Base-by-base conservation (phyloP, 2,113 vertebrate species). In the Platysternon megacephalum region DNA sequence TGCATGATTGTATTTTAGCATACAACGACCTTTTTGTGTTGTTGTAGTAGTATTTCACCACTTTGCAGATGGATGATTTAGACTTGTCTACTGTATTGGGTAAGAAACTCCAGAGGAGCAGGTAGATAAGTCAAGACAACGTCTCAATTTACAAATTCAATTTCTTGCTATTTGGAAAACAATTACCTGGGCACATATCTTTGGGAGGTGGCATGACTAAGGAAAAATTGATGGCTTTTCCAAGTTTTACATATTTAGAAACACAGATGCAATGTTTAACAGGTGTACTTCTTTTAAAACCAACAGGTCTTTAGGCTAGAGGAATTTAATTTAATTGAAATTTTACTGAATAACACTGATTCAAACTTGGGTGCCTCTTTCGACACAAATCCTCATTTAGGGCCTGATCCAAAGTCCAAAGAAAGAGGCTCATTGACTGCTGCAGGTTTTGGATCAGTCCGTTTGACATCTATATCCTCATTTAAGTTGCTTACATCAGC, bases 1-100 rank as follows among this genome's bases (percentile, higher is more conserved):
- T 96, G 95, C 88, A 96, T 95, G 96, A 96, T 94, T 96, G 95
- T 96, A 97, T 96, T 95, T 95, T 95, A 91, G 87, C 89, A 85
- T 32, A 49, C 84, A 96, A 95, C 28, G 91, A 93, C 4, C 16
- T 93, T 89, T 55, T 53, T 81, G 28, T 39, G 13, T 1, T 22
- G 4, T 82, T 24, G 79, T 8, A 35, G 14, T n/a, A 68, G 80
- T 76, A 48, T 56, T 94, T 58, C 83, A 90, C 80, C 83, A 89
- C 84, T 95, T 46, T 96, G 90, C 83, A 95, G 93, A 96, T 95
- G 86, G 95, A 97, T 94, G 95, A 96, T 96, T 97, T 96, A 95
- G 94, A 97, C 95, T 95, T 97, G 93, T 95, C 94, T 96, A 2
- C 87, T 86, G 48, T 42, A 61, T 42, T 89, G 93, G 95, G 93